These are phyloP conservation scores for Dasyurus viverrinus DNA, from an alignment of 2,113 vertebrate genomes.

Conservation along the genomic window DNA sequence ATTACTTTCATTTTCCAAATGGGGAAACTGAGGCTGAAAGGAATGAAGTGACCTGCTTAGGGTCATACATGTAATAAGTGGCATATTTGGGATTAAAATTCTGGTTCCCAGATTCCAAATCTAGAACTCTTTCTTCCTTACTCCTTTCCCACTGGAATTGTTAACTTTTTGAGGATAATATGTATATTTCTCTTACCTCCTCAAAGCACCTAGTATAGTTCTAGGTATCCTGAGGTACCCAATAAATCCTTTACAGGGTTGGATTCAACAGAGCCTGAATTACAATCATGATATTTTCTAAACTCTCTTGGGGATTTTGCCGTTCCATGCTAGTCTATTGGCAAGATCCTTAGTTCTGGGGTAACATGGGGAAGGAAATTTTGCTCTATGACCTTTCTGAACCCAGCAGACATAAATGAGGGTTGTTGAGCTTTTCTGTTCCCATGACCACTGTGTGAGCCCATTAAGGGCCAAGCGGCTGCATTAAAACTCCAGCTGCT, in stretches of 20 bases:
- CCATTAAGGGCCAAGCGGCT: not conserved
- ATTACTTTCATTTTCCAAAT: not conserved
- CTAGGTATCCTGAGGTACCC: not conserved
- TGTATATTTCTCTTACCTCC: rapidly evolving
- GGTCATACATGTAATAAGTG: not conserved
- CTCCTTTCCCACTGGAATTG: not conserved
- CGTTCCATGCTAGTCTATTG: not conserved
- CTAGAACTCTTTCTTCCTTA: not conserved
- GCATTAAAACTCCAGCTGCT: conserved; percentile 58
- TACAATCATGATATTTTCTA: not conserved
- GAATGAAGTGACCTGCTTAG: not conserved
- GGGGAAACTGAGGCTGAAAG: not conserved
- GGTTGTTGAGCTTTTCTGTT: conserved; percentile 40
- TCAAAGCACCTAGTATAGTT: not conserved
- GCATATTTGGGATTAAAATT: not conserved
- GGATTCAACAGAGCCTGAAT: not conserved
- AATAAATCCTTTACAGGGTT: rapidly evolving
- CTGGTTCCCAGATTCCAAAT: not conserved
- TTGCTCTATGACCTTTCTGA: not conserved
- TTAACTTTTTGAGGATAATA: not conserved
- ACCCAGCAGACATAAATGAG: not conserved
- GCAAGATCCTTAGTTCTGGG: not conserved
- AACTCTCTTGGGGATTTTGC: not conserved
- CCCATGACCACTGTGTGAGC: not conserved
- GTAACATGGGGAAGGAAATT: not conserved